A percentile compares a stretch with the other conserved stretches of the same genome.
These are phyloP conservation scores for Oasisia sp. DNA, from an alignment of 2,888 invertebrate species.

Conservation along the genomic window DNA sequence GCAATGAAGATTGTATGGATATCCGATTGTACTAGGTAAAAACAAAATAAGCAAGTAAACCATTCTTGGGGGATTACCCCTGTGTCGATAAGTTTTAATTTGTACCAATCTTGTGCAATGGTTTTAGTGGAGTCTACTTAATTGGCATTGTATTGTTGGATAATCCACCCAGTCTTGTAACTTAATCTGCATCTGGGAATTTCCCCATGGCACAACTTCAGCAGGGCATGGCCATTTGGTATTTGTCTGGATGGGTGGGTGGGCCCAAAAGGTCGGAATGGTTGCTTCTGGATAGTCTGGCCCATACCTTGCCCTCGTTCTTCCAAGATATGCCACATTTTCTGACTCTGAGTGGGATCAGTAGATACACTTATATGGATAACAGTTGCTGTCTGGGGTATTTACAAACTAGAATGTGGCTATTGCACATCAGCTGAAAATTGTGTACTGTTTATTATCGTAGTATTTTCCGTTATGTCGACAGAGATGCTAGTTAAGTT, in stretches of 20 bases:
- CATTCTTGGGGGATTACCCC: not conserved
- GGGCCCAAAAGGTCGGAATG: not conserved
- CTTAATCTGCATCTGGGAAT: not conserved
- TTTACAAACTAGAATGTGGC: not conserved
- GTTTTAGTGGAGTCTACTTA: not conserved
- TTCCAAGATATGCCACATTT: too few relatives aligned
- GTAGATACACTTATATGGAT: too few relatives aligned
- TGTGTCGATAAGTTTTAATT: not conserved
- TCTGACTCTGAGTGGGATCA: too few relatives aligned
- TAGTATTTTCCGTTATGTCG: not conserved
- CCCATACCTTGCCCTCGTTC: not conserved
- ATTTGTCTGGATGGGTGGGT: not conserved
- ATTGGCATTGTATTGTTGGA: not conserved
- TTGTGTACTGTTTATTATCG: not conserved
- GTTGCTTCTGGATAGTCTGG: not conserved
- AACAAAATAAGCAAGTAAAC: too few relatives aligned
- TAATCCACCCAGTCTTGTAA: not conserved
- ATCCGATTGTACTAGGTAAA: too few relatives aligned
- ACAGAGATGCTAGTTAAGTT: not conserved
- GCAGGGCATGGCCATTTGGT: not conserved
- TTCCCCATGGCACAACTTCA: not conserved
- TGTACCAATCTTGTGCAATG: not conserved
- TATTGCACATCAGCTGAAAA: not conserved
- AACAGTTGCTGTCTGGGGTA: too few relatives aligned
- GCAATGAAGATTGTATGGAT: not conserved